phyloP scores from a whole-genome alignment of 2,888 invertebrate genomes.

The Gymnocheta viridis region DNA sequence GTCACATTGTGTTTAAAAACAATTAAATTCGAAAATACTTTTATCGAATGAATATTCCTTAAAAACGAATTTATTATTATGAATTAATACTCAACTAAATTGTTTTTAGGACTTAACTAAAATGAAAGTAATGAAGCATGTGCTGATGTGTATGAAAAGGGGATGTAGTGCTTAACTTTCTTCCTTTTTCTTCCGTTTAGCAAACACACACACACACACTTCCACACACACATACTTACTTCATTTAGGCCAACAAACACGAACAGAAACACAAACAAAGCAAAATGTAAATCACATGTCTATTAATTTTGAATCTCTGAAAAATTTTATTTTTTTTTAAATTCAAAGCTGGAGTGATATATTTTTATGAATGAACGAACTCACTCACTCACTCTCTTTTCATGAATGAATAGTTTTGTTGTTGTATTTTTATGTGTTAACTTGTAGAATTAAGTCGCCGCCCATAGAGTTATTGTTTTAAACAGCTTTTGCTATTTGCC shows the following conservation, averaged over 20 bases:
- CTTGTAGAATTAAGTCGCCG: conserved; percentile 22
- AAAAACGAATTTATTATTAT: conserved; percentile 24
- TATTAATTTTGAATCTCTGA: conserved; percentile 57
- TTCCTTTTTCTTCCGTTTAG: conserved; percentile 59
- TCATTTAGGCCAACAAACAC: background rate
- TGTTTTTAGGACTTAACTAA: background rate
- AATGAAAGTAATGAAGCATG: background rate
- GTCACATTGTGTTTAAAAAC: background rate
- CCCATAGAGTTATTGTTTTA: conserved; percentile 60
- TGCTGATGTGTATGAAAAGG: background rate
- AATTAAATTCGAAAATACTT: conserved; percentile 11
- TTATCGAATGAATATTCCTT: conserved; percentile 24
- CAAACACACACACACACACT: conserved; percentile 25
- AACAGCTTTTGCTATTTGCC: conserved; percentile 43
- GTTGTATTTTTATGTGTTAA: conserved; percentile 26
- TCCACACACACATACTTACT: background rate
- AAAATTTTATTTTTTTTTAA: background rate
- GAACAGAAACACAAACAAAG: background rate
- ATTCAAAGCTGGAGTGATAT: conserved; percentile 7
- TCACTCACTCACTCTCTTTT: background rate
- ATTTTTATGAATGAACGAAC: conserved; percentile 59
- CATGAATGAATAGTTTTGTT: conserved; percentile 49
- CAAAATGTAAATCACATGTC: conserved; percentile 40
- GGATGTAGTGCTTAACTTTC: conserved; percentile 36
- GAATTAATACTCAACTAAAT: background rate